Evolutionary conservation across 2,888 invertebrate genomes (phyloP).

Genomic region (Pristionchus japonicus): DNA sequence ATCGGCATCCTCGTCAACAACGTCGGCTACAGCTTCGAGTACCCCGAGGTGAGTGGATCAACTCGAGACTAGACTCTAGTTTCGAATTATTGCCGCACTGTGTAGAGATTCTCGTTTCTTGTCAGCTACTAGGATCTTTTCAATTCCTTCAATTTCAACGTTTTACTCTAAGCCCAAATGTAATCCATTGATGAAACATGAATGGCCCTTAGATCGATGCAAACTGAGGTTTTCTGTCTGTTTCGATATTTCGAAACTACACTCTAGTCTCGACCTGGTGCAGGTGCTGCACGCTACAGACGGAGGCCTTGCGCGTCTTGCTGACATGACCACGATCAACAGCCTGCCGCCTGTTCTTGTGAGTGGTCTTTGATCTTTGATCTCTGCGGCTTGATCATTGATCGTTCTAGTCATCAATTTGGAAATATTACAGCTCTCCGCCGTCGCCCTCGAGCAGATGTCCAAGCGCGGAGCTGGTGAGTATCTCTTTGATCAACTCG

Average conservation of each 20-base stretch:
- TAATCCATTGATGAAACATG: no score
- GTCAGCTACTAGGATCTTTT: no score
- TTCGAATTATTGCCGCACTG: neutral
- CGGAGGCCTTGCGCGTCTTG: constrained; percentile 67
- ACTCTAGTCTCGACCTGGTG: neutral
- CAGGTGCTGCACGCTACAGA: constrained; percentile 65
- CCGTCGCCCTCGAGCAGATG: constrained; percentile 88
- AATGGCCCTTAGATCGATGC: no score
- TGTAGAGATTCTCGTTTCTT: no score
- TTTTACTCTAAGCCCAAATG: no score
- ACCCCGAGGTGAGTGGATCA: constrained; percentile 82
- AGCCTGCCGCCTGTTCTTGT: constrained; percentile 84
- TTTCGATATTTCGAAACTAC: neutral
- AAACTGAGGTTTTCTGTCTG: no score
- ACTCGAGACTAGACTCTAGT: neutral
- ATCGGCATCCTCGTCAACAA: constrained; percentile 83
- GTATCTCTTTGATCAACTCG: neutral
- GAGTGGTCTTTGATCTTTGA: neutral
- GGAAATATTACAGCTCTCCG: constrained; percentile 84
- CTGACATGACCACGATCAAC: constrained; percentile 84
- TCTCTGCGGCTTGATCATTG: neutral
- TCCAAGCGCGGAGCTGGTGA: constrained; percentile 82
- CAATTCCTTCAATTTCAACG: no score
- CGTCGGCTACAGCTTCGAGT: constrained; percentile 88
- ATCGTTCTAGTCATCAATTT: no score